phyloP scores from a whole-genome alignment of 2,113 vertebrate species.

The Melanostigma gelatinosum region DNA sequence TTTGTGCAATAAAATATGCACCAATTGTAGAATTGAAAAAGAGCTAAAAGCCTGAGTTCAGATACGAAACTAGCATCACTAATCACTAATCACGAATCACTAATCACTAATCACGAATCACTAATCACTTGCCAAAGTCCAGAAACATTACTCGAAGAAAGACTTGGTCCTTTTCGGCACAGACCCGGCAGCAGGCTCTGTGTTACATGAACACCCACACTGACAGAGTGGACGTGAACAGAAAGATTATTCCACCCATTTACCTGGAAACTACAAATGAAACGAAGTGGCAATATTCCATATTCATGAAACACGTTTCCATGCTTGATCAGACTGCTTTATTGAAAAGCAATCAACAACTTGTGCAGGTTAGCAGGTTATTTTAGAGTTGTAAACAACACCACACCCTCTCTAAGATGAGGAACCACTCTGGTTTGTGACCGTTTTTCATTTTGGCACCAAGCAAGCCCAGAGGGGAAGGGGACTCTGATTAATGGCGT shows the following conservation, averaged over 20 bases:
- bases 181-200: background rate
- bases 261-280: background rate
- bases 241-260: background rate
- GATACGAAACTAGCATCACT: background rate
- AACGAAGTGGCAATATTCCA: background rate
- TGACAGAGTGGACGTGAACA: background rate
- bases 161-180: background rate
- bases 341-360: background rate
- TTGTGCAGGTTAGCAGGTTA: background rate
- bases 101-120: no score
- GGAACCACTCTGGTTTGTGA: background rate
- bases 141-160: background rate
- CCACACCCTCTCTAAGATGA: background rate
- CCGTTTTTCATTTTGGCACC: conserved; percentile 9
- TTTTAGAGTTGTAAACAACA: background rate
- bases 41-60: background rate
- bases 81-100: no score
- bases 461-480: background rate
- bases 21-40: background rate
- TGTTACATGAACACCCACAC: background rate
- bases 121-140: conserved; percentile 7
- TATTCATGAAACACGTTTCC: background rate
- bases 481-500: conserved; percentile 4
- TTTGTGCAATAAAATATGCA: background rate
- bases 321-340: background rate